phyloP scores from a whole-genome alignment of 2,888 invertebrate species.

The Drosophila leonis region DNA sequence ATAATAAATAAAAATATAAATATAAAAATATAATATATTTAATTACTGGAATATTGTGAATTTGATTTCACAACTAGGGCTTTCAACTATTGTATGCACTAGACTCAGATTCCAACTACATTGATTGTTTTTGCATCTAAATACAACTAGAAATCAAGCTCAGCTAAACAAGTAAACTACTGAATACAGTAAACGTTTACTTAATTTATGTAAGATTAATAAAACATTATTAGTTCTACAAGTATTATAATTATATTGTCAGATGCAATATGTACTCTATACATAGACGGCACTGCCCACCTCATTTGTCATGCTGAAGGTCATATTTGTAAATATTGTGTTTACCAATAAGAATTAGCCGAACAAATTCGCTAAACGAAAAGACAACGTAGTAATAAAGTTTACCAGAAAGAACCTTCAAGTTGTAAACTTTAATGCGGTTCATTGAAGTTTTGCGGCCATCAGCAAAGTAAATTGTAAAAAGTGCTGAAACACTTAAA shows the following conservation, averaged over 20 bases:
- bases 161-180: background rate
- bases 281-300: background rate
- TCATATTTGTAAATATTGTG: conserved; percentile 30
- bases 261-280: background rate
- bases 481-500: conserved; percentile 25
- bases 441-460: conserved; percentile 43
- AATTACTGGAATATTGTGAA: too few species aligned
- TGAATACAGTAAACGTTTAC: background rate
- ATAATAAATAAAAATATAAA: too few species aligned
- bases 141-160: background rate
- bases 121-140: background rate
- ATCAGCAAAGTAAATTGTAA: conserved; percentile 24
- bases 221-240: background rate
- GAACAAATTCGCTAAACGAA: conserved; percentile 30
- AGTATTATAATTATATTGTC: background rate
- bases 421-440: conserved; percentile 7
- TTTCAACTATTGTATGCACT: too few species aligned
- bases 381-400: conserved; percentile 20
- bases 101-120: background rate
- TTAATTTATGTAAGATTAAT: background rate
- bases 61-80: too few species aligned
- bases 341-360: conserved; percentile 37
- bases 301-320: conserved; percentile 41
- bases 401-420: conserved; percentile 46
- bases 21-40: too few species aligned